Evolutionary conservation across 2,113 vertebrate genomes (phyloP).

Genomic region (Electrona antarctica): DNA sequence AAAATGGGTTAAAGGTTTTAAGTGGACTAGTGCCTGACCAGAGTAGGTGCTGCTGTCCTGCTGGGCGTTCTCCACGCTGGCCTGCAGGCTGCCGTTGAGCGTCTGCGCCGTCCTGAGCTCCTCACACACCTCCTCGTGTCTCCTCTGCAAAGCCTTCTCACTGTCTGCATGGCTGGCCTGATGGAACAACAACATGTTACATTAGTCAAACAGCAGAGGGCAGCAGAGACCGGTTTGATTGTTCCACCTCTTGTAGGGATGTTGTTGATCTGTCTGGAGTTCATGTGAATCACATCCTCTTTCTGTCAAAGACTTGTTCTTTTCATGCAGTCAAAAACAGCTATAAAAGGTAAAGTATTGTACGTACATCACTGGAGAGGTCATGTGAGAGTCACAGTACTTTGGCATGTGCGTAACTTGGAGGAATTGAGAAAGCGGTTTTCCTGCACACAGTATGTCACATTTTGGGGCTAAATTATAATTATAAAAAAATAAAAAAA

Average conservation of each 20-base stretch:
- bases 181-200: not conserved
- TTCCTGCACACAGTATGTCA: not conserved
- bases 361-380: not conserved
- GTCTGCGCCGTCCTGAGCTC: constrained; percentile 86
- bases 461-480: not conserved
- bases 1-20: no score
- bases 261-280: no score
- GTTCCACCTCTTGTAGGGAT: not conserved
- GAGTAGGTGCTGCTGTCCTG: constrained; percentile 81
- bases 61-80: constrained; percentile 81
- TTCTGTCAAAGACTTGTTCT: not conserved
- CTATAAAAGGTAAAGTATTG: not conserved
- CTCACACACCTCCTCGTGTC: constrained; percentile 86
- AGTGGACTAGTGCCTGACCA: constrained; percentile 75
- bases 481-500: not conserved
- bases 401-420: not conserved
- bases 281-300: not conserved
- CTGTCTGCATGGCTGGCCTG: constrained; percentile 83
- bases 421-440: not conserved
- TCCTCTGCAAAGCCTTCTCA: constrained; percentile 85
- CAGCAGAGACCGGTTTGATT: constrained; percentile 27
- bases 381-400: not conserved
- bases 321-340: not conserved
- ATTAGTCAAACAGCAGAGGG: constrained; percentile 46
- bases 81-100: constrained; percentile 81